A percentile compares a stretch with the other conserved stretches of the same genome.
These are phyloP conservation scores for Rhinatrema bivittatum DNA, from an alignment of 2,797 vertebrate genomes.

Conservation along the genomic window DNA sequence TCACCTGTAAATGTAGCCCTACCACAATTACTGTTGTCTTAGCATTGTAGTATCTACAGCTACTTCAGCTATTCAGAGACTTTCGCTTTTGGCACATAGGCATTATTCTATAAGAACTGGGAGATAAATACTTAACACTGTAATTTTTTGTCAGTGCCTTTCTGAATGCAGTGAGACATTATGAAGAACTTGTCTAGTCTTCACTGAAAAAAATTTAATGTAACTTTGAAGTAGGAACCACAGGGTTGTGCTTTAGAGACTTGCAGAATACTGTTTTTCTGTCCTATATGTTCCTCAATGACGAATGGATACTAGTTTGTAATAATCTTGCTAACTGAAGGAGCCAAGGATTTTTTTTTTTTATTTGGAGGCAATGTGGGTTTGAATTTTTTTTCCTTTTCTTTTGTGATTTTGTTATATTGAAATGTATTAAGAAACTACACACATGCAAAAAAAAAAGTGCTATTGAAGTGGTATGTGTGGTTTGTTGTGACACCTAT, in stretches of 20 bases:
- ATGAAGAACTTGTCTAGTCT: conserved; percentile 62
- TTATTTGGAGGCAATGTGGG: conserved; percentile 14
- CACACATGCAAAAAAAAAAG: conserved; percentile 20
- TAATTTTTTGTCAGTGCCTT: conserved; percentile 63
- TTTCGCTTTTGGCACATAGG: conserved; percentile 55
- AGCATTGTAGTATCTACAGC: conserved; percentile 47
- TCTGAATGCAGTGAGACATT: conserved; percentile 71
- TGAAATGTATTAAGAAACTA: conserved; percentile 19
- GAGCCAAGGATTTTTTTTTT: conserved; percentile 39
- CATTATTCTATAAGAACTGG: conserved; percentile 60
- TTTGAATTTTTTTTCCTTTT: accelerated
- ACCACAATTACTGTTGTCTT: conserved; percentile 51
- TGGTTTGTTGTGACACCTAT: conserved; percentile 23
- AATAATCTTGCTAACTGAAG: conserved; percentile 56
- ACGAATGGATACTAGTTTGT: conserved; percentile 64
- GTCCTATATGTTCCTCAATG: conserved; percentile 36
- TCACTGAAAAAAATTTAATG: conserved; percentile 44
- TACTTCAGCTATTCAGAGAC: conserved; percentile 66
- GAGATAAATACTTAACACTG: conserved; percentile 58
- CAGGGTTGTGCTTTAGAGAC: conserved; percentile 70
- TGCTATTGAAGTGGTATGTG: conserved; percentile 29
- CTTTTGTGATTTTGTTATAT: not conserved
- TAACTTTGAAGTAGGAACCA: conserved; percentile 57
- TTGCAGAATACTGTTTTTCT: conserved; percentile 68
- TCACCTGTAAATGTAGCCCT: conserved; percentile 52